Conservation (phyloP, 1,140 invertebrate species). For the Drosophila nannoptera region DNA sequence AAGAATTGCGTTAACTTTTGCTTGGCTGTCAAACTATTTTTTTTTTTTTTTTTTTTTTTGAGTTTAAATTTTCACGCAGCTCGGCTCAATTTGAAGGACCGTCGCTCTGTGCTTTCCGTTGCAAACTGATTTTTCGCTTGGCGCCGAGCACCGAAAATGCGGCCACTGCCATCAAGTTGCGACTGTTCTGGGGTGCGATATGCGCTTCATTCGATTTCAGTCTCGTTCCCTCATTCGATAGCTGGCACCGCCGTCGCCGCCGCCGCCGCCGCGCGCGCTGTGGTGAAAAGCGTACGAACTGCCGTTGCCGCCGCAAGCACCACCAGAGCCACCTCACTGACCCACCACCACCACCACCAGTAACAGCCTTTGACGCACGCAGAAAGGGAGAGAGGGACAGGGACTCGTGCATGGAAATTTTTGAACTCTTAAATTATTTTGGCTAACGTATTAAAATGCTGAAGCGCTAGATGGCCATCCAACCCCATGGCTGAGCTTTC, state of each 20-base stretch:
- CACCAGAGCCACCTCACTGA: background rate
- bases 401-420: slow-evolving; percentile 22
- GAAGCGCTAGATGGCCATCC: background rate
- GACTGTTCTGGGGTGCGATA: slow-evolving; percentile 28
- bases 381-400: background rate
- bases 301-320: slow-evolving; percentile 19
- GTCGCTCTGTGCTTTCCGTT: slow-evolving; percentile 74
- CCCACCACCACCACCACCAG: slow-evolving; percentile 13
- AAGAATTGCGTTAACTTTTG: slow-evolving; percentile 39
- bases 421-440: slow-evolving; percentile 17
- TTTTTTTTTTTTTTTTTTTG: slow-evolving; percentile 3
- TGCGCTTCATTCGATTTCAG: slow-evolving; percentile 30
- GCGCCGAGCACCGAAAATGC: slow-evolving; percentile 50
- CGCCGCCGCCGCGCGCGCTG: background rate
- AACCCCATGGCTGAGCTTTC: background rate
- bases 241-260: background rate
- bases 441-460: slow-evolving; percentile 5
- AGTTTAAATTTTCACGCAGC: slow-evolving; percentile 33
- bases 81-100: slow-evolving; percentile 70
- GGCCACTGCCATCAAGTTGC: slow-evolving; percentile 13
- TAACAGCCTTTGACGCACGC: slow-evolving; percentile 21
- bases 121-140: slow-evolving; percentile 64
- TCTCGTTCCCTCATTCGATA: slow-evolving; percentile 16
- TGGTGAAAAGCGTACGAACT: slow-evolving; percentile 35
- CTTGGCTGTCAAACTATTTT: slow-evolving; percentile 9